Evolutionary conservation across 1,140 invertebrate genomes (phyloP).

Genomic region (Cotesia glomerata): DNA sequence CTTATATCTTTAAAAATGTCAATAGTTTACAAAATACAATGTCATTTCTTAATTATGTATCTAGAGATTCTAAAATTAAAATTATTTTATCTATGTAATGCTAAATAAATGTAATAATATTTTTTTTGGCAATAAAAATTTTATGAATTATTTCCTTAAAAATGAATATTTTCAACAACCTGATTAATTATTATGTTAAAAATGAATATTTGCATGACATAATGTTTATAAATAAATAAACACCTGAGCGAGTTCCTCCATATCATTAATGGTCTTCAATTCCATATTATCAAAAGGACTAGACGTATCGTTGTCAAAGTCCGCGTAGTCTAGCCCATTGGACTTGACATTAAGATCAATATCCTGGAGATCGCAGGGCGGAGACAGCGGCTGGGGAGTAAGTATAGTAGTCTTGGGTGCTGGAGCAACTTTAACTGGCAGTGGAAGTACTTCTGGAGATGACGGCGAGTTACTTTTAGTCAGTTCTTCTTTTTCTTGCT

Average conservation of each 20-base stretch:
- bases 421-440: conserved; percentile 62
- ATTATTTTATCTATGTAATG: no score
- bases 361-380: conserved; percentile 49
- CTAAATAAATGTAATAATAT: background rate
- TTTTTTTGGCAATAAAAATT: background rate
- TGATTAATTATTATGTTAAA: no score
- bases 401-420: conserved; percentile 54
- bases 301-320: conserved; percentile 88
- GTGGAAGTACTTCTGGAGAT: conserved; percentile 57
- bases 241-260: conserved; percentile 81
- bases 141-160: no score
- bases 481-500: background rate
- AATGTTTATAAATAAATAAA: conserved; percentile 38
- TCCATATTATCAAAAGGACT: conserved; percentile 91
- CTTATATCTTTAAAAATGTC: no score
- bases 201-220: no score
- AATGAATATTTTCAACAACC: no score
- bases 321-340: conserved; percentile 70
- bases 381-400: conserved; percentile 53
- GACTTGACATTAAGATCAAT: conserved; percentile 44
- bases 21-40: no score
- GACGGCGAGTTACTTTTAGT: conserved; percentile 46
- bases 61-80: no score
- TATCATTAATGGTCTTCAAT: conserved; percentile 87
- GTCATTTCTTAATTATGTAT: no score